Evolutionary conservation across 2,113 vertebrate species (phyloP).

Genomic region (Oryzias celebensis): DNA sequence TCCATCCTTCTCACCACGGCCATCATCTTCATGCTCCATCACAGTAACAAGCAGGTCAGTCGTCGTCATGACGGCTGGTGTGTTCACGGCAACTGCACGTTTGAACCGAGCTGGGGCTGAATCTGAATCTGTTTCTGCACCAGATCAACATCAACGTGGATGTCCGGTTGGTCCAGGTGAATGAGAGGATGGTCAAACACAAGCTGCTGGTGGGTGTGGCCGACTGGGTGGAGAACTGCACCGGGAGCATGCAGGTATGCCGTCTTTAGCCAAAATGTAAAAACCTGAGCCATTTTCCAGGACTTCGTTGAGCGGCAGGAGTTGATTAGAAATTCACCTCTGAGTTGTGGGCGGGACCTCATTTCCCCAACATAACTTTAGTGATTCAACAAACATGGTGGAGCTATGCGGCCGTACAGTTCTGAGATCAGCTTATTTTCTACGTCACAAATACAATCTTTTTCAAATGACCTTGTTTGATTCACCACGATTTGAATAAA

Average conservation of each 20-base stretch:
- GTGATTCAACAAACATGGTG: too few relatives aligned
- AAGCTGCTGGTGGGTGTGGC: slow-evolving; percentile 72
- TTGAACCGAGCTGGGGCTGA: not conserved
- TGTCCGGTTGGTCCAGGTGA: slow-evolving; percentile 75
- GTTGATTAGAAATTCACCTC: too few relatives aligned
- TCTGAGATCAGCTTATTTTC: too few relatives aligned
- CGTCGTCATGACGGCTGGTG: not conserved
- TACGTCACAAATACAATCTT: too few relatives aligned
- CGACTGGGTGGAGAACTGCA: slow-evolving; percentile 75
- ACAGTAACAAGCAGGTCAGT: slow-evolving; percentile 70
- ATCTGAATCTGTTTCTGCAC: slow-evolving; percentile 9
- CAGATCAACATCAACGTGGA: slow-evolving; percentile 79
- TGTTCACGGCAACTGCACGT: not conserved
- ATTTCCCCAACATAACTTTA: too few relatives aligned
- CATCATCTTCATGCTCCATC: slow-evolving; percentile 72
- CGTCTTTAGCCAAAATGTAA: too few relatives aligned
- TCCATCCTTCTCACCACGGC: slow-evolving; percentile 70
- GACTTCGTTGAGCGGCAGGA: too few relatives aligned
- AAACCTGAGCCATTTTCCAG: too few relatives aligned
- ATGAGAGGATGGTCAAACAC: slow-evolving; percentile 73
- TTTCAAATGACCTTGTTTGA: too few relatives aligned
- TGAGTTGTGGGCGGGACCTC: too few relatives aligned
- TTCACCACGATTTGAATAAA: too few relatives aligned
- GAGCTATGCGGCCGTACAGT: too few relatives aligned
- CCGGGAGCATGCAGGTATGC: slow-evolving; percentile 71